Base-by-base conservation (phyloP, 2,888 invertebrate species). In the Cataglyphis cursor region DNA sequence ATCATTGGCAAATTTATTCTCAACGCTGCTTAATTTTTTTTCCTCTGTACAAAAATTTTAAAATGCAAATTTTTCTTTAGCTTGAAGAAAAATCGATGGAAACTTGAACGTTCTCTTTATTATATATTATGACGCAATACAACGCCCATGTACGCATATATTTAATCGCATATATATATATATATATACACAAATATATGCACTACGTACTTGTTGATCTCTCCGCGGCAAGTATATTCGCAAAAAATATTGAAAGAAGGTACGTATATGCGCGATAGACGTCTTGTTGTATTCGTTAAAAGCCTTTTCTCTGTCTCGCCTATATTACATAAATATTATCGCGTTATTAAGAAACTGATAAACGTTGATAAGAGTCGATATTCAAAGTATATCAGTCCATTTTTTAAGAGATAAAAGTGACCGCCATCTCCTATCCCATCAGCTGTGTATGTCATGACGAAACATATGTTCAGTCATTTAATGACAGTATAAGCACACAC, bases 151-250 rank as follows among this genome's bases (percentile, higher is more conserved):
- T 21, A 5, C 5, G 21, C 15, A 6, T 18, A 48, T 38, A 31
- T 62, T 0, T 48, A n/a, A n/a, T 0, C n/a, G 0, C 8, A 0
- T n/a, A 2, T n/a, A 8, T n/a, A 6, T 48, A 15, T 8, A 10
- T 38, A n/a, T 72, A 9, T 18, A 38, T n/a, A 44, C 12, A 6
- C 9, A 28, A 28, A 31, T 31, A 41, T 61, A 28, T 8, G 12
- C 10, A 35, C 18, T 10, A 5, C 12, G 2, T 35, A 65, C 76
- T 65, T 76, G 76, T 76, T 76, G 76, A 76, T 65, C 1, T 57
- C 12, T 41, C 54, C 38, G 48, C 24, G 48, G 21, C 12, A 64
- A 12, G 24, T 12, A 38, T 41, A 54, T 38, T 15, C 18, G 5
- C 0, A 24, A n/a, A 3, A n/a, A 24, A 3, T 9, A 3, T 4